A percentile compares a stretch with the other conserved stretches of the same genome.
phyloP scores from a whole-genome alignment of 2,113 vertebrate genomes.

The Oncorhynchus tshawytscha region DNA sequence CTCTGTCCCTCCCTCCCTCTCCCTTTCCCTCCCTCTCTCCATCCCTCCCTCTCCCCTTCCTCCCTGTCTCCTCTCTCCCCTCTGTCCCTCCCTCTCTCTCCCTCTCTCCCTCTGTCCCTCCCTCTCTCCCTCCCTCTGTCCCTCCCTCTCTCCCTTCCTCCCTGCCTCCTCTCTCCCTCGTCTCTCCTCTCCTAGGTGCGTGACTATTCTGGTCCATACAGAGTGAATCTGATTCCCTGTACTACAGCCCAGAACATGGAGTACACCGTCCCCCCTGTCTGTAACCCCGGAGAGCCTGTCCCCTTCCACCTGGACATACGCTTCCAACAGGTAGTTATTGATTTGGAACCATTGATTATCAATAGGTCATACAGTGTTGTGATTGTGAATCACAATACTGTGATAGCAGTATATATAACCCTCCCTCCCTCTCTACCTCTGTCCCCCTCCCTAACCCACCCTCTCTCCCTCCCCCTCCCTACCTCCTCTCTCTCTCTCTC shows the following conservation, averaged over 20 bases:
- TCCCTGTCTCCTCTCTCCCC: not conserved
- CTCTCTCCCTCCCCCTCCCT: not conserved
- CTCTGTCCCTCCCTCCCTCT: too few species aligned
- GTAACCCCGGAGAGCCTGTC: conserved; percentile 84
- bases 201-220: conserved; percentile 92
- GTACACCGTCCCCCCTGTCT: conserved; percentile 81
- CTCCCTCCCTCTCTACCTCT: not conserved
- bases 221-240: conserved; percentile 85
- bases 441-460: too few species aligned
- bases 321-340: conserved; percentile 86
- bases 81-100: not conserved
- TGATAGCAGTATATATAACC: too few species aligned
- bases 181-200: conserved; percentile 75
- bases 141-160: not conserved
- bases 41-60: not conserved
- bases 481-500: too few species aligned
- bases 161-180: not conserved
- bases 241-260: conserved; percentile 78
- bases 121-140: not conserved
- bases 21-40: accelerated
- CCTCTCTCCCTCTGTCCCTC: not conserved
- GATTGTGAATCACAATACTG: not conserved
- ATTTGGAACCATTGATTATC: not conserved
- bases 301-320: conserved; percentile 90
- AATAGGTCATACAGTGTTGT: not conserved